phyloP scores from a whole-genome alignment of 2,888 invertebrate genomes.

The Tachina fera region DNA sequence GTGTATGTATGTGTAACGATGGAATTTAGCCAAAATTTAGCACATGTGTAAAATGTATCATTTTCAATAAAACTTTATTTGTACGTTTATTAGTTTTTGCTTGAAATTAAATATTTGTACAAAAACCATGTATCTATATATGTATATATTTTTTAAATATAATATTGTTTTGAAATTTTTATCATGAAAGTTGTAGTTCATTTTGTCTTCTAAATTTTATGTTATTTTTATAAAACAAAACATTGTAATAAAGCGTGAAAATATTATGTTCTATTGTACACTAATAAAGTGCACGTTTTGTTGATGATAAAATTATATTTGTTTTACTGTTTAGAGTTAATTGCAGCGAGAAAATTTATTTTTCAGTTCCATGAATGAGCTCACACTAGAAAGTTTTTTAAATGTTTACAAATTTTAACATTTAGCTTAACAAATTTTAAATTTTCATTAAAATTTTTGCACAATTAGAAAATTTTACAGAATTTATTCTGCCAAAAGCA shows the following conservation, averaged over 20 bases:
- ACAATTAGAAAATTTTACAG: too few relatives aligned
- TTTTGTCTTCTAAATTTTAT: background rate
- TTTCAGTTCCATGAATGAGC: background rate
- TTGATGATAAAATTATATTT: slow-evolving; percentile 24
- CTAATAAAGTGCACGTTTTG: slow-evolving; percentile 25
- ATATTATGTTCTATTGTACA: background rate
- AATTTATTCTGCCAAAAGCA: too few relatives aligned
- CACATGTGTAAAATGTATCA: slow-evolving; percentile 24
- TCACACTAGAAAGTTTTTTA: background rate
- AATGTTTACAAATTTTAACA: too few relatives aligned
- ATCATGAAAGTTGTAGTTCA: background rate
- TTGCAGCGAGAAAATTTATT: background rate
- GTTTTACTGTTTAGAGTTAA: slow-evolving; percentile 18
- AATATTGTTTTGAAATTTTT: background rate
- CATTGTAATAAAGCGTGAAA: slow-evolving; percentile 30
- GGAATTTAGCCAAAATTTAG: slow-evolving; percentile 35
- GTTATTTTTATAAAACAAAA: background rate
- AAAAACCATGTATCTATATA: background rate
- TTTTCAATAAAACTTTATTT: slow-evolving; percentile 28
- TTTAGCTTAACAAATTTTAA: too few relatives aligned
- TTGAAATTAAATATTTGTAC: slow-evolving; percentile 17
- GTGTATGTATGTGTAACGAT: background rate
- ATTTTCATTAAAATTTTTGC: too few relatives aligned
- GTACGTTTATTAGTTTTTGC: slow-evolving; percentile 8
- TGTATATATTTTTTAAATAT: slow-evolving; percentile 1